Percentiles rank a stretch among this genome's conserved stretches.
Evolutionary conservation across 2,113 vertebrate species (phyloP).

Genomic region (Tupaia tana): DNA sequence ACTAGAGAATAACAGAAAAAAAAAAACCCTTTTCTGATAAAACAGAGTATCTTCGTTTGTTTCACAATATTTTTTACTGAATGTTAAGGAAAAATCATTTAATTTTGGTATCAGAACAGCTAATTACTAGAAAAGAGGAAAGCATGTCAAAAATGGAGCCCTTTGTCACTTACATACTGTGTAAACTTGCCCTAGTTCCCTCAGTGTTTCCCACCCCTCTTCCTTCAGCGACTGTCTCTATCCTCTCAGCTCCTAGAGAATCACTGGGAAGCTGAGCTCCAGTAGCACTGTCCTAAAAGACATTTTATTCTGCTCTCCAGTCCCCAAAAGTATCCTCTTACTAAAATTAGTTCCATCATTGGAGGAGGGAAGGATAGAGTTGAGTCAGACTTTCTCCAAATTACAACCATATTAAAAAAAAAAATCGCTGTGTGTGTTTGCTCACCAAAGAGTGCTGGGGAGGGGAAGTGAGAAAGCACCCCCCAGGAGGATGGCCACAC

Average conservation of each 20-base stretch:
- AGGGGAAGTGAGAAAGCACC: no score
- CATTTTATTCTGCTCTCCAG: not conserved
- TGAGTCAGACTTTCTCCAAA: not conserved
- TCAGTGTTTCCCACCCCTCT: no score
- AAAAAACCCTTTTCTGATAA: not conserved
- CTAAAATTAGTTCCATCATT: not conserved
- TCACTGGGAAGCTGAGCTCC: not conserved
- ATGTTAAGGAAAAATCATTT: conserved; percentile 18
- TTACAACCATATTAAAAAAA: not conserved
- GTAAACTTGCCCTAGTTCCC: not conserved
- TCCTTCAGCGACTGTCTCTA: not conserved
- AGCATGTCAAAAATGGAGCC: not conserved
- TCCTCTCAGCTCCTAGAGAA: not conserved
- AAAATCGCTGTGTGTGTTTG: no score
- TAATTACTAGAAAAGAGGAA: not conserved
- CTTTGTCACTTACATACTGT: rapidly evolving
- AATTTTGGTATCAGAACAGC: conserved; percentile 1
- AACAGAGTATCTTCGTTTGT: not conserved
- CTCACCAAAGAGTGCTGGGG: no score
- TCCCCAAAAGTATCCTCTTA: not conserved
- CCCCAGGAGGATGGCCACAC: no score
- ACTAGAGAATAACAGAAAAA: not conserved
- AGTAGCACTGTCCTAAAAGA: not conserved
- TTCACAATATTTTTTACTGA: not conserved
- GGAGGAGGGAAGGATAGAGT: not conserved